Base-by-base conservation (phyloP, 2,888 invertebrate species). In the Phorcus lineatus region DNA sequence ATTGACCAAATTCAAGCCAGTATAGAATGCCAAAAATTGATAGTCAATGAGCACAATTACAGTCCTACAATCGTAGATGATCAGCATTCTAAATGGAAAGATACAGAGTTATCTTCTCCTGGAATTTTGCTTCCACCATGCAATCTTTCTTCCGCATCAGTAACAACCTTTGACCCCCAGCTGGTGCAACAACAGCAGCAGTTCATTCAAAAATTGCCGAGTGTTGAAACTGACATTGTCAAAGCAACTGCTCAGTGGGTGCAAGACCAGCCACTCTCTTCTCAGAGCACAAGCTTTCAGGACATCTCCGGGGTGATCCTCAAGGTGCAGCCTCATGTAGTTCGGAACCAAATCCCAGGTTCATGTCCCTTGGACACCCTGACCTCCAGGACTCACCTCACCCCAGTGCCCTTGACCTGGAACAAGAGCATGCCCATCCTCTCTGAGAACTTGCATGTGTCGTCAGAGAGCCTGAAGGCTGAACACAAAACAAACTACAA, bases 211-310 rank as follows among this genome's bases (percentile, higher is more conserved):
- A 74, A 53, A n/a, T 70, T 74, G n/a, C 79, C 79, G n/a, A 55
- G 54, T 11, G 28, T 62, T 28, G 74, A 79, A 40, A 74, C 79
- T 17, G 74, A 79, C 47, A 40, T 74, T 0, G 74, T 54, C 7
- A 55, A n/a, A 40, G 79, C 79, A 36, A 79, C 79, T 17, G 79
- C 86, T 19, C 77, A 83, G 75, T 89, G 89, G 89, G 87, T 89
- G 24, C 86, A 87, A 79, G 85, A 85, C 78, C 86, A 84, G 77
- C 87, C 85, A 2, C 79, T 85, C 17, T 70, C 80, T 22, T 77
- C 79, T 52, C 80, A 80, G 47, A 83, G 83, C 62, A 28, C 62
- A 16, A 74, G 74, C 22, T 79, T 82, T 62, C 82, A 82, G 70
- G 85, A 85, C 70, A 70, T 82, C 13, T 77, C 84, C 24, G 80